Conservation (phyloP, 2,888 invertebrate species). For the Stenodera caucasica region DNA sequence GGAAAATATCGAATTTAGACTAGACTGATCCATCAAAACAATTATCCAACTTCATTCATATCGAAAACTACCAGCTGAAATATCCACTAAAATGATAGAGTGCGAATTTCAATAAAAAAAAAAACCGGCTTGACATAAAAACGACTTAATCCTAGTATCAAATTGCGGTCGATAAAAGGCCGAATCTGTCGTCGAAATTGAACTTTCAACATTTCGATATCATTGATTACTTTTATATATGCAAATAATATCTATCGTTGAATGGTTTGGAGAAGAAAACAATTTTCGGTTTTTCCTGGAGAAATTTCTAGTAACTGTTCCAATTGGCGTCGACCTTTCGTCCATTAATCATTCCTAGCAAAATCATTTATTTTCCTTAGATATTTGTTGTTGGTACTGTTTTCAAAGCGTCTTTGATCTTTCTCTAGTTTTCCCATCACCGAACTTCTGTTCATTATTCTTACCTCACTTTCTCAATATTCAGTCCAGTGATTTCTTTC, state of each 20-base stretch:
- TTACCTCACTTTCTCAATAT: conserved; percentile 12
- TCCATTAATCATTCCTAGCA: conserved; percentile 22
- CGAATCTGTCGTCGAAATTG: not conserved
- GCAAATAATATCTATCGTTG: not conserved
- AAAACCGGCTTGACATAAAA: not conserved
- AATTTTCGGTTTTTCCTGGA: not conserved
- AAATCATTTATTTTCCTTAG: conserved; percentile 20
- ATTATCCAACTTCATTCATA: no score
- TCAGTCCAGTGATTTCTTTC: conserved; percentile 12
- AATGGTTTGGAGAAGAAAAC: not conserved
- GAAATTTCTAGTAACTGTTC: conserved; percentile 21
- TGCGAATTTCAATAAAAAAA: no score
- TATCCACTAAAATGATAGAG: no score
- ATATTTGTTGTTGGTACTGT: conserved; percentile 19
- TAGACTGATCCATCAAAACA: no score
- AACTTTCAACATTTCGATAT: not conserved
- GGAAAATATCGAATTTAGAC: not conserved
- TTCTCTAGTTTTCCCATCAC: conserved; percentile 12
- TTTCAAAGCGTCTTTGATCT: conserved; percentile 18
- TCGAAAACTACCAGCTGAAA: no score
- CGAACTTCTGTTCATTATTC: conserved; percentile 16
- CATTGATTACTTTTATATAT: not conserved
- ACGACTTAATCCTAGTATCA: not conserved
- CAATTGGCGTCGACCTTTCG: conserved; percentile 18
- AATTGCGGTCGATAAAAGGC: not conserved